A percentile compares a stretch with the other conserved stretches of the same genome.
Evolutionary conservation across 2,113 vertebrate genomes (phyloP).

Genomic region (Mustela nigripes): DNA sequence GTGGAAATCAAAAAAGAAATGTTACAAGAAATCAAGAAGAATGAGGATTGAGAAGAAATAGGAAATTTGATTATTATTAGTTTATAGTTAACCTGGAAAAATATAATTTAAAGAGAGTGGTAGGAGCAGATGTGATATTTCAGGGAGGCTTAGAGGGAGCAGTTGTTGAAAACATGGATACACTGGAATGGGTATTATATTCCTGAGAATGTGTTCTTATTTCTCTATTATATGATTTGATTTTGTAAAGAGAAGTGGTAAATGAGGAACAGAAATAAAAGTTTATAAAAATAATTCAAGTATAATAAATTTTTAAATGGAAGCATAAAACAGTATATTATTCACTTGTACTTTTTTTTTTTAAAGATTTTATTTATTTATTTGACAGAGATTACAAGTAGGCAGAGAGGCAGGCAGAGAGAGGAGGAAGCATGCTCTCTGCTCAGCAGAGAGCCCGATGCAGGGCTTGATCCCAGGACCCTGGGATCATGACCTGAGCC

Average conservation of each 20-base stretch:
- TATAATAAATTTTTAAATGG: slow-evolving; percentile 16
- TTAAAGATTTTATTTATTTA: too few relatives aligned
- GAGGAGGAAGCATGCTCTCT: too few relatives aligned
- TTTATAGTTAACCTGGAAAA: background rate
- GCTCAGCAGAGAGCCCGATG: too few relatives aligned
- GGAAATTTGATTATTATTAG: background rate
- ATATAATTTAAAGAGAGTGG: background rate
- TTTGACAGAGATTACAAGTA: too few relatives aligned
- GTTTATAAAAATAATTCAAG: background rate
- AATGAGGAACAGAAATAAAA: background rate
- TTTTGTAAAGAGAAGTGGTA: slow-evolving; percentile 5
- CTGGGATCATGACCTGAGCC: too few relatives aligned
- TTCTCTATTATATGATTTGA: background rate
- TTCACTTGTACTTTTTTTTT: background rate
- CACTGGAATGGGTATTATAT: background rate
- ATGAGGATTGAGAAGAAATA: background rate
- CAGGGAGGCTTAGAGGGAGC: background rate
- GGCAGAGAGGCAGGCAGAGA: too few relatives aligned
- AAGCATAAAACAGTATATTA: background rate
- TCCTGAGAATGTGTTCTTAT: background rate
- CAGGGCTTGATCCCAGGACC: too few relatives aligned
- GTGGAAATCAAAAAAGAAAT: slow-evolving; percentile 32
- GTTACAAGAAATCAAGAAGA: background rate
- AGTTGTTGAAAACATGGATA: background rate
- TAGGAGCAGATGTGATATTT: background rate